These are phyloP conservation scores for Marisa cornuarietis DNA, from an alignment of 1,140 invertebrate species.

Conservation along the genomic window DNA sequence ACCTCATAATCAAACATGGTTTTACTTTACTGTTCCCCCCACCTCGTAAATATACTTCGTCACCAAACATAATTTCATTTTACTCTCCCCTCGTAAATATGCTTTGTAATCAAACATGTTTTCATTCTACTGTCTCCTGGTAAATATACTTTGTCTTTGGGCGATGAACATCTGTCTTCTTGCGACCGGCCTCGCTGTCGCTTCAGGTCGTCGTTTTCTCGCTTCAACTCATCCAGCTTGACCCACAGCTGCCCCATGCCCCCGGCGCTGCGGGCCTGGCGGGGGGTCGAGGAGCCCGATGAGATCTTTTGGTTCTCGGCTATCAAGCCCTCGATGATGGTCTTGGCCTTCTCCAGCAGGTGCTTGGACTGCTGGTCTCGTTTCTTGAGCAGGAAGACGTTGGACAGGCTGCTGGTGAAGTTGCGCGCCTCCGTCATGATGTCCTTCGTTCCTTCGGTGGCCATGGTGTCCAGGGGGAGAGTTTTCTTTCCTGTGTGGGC, in stretches of 20 bases:
- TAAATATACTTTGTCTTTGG: slow-evolving; percentile 24
- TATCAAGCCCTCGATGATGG: slow-evolving; percentile 12
- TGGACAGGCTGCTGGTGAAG: slow-evolving; percentile 54
- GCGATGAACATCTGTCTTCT: slow-evolving; percentile 39
- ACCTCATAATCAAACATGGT: no score
- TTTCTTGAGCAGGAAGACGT: slow-evolving; percentile 57
- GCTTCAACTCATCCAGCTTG: slow-evolving; percentile 59
- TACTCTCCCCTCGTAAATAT: no score
- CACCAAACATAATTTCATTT: no score
- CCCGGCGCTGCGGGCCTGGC: slow-evolving; percentile 24
- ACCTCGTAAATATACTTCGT: no score
- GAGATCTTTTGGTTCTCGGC: slow-evolving; percentile 14
- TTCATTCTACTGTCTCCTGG: no score
- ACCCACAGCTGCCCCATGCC: slow-evolving; percentile 62
- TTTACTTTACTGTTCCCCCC: no score
- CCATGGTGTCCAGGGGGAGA: slow-evolving; percentile 28
- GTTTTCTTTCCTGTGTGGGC: neutral
- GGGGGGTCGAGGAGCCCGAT: slow-evolving; percentile 14
- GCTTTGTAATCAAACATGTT: no score
- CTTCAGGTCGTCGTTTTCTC: slow-evolving; percentile 58
- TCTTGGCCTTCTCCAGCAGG: slow-evolving; percentile 55
- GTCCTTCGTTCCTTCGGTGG: slow-evolving; percentile 43
- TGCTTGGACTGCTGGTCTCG: slow-evolving; percentile 57
- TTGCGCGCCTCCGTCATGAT: slow-evolving; percentile 50
- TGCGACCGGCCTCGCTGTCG: slow-evolving; percentile 32